Conservation (phyloP, 1,140 invertebrate genomes). For the Ptiloglossa arizonensis region DNA sequence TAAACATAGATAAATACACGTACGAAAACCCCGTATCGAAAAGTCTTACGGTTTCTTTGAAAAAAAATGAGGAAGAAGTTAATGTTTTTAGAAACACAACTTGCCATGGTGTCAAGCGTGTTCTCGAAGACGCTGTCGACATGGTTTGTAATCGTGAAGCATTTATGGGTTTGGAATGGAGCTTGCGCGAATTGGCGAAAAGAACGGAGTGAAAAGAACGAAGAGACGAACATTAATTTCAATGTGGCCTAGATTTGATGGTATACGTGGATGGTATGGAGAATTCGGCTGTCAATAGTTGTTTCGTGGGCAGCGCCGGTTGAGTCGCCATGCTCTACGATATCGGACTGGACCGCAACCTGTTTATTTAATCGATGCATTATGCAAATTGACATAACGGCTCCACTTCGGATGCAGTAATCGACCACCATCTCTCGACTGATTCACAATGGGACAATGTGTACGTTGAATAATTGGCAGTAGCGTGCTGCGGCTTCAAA, state of each 20-base stretch:
- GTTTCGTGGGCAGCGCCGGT: slow-evolving; percentile 56
- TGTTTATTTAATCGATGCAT: slow-evolving; percentile 73
- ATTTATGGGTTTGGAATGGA: slow-evolving; percentile 13
- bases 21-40: no score
- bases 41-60: no score
- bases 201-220: no score
- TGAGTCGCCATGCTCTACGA: slow-evolving; percentile 50
- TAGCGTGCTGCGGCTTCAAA: slow-evolving; percentile 52
- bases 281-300: slow-evolving; percentile 70
- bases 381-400: slow-evolving; percentile 74
- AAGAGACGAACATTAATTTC: slow-evolving; percentile 55
- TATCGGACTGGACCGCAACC: slow-evolving; percentile 60
- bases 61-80: no score
- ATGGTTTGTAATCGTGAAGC: slow-evolving; percentile 44
- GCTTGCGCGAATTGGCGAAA: neutral
- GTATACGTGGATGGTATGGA: slow-evolving; percentile 44
- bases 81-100: no score
- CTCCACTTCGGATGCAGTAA: slow-evolving; percentile 68
- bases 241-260: slow-evolving; percentile 16
- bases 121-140: slow-evolving; percentile 47
- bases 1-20: no score
- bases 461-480: slow-evolving; percentile 66
- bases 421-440: slow-evolving; percentile 68
- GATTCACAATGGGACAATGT: slow-evolving; percentile 63
- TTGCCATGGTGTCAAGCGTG: slow-evolving; percentile 28